Conservation (phyloP, 1,140 invertebrate genomes). For the Drosophila repletoides region DNA sequence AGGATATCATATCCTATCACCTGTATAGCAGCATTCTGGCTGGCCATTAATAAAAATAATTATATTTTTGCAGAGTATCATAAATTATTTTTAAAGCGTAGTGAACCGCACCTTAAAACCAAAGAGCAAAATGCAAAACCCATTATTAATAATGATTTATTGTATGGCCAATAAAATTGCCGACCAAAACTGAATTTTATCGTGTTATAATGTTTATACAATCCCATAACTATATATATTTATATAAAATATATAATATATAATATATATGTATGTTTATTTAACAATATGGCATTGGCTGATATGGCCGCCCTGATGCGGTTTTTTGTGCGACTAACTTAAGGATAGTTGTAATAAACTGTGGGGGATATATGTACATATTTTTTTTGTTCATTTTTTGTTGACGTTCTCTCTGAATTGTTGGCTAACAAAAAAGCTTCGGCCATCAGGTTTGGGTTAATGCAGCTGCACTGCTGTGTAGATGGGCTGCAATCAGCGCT, state of each 20-base stretch:
- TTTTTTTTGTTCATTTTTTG: constrained; percentile 12
- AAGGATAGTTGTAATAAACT: constrained; percentile 49
- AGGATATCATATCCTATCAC: constrained; percentile 13
- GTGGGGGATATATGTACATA: too few relatives aligned
- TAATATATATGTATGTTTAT: constrained; percentile 3
- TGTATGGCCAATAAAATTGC: constrained; percentile 38
- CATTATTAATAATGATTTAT: constrained; percentile 51
- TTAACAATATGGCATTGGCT: constrained; percentile 48
- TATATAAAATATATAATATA: background rate
- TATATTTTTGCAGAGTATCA: constrained; percentile 24
- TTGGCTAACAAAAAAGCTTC: constrained; percentile 49
- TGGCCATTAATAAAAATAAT: constrained; percentile 46
- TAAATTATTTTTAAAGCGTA: constrained; percentile 35
- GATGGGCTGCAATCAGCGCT: constrained; percentile 59
- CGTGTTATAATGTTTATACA: constrained; percentile 39
- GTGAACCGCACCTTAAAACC: constrained; percentile 22
- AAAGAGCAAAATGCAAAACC: too few relatives aligned
- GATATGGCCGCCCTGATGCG: constrained; percentile 44
- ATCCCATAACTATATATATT: background rate
- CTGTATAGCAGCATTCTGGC: constrained; percentile 30
- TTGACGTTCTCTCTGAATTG: constrained; percentile 18
- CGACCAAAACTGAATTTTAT: constrained; percentile 38
- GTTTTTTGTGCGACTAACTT: background rate
- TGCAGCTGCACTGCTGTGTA: background rate
- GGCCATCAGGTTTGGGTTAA: background rate